phyloP scores from a whole-genome alignment of 2,797 vertebrate species.

The Sitta carolinensis region DNA sequence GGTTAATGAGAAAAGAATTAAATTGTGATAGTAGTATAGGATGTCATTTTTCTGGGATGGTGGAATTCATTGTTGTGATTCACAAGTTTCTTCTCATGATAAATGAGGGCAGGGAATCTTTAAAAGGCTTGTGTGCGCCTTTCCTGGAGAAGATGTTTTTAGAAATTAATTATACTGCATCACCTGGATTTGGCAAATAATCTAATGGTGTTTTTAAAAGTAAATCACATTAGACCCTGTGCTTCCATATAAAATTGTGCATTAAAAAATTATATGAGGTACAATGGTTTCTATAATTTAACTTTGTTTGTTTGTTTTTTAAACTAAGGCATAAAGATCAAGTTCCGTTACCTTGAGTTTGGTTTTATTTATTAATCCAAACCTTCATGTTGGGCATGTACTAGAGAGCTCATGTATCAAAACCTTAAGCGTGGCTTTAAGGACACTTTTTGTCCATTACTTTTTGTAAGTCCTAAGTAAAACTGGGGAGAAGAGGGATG shows the following conservation, averaged over 20 bases:
- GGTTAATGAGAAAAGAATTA: slow-evolving; percentile 44
- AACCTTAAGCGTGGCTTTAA: neutral
- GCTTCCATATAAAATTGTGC: neutral
- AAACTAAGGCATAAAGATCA: neutral
- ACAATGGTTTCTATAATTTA: neutral
- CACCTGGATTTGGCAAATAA: slow-evolving; percentile 26
- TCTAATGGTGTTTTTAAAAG: slow-evolving; percentile 49
- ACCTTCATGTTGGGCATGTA: neutral
- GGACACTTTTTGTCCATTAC: neutral
- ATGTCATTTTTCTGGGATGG: slow-evolving; percentile 17
- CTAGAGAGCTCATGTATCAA: neutral
- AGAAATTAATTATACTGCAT: neutral
- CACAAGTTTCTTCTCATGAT: neutral
- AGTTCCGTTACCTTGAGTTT: neutral
- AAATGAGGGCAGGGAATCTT: neutral
- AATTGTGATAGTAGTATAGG: slow-evolving; percentile 34
- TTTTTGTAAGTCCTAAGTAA: neutral
- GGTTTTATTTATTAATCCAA: neutral
- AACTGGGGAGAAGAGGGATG: neutral
- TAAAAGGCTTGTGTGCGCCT: slow-evolving; percentile 11
- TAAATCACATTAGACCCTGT: neutral
- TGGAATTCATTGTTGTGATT: slow-evolving; percentile 11
- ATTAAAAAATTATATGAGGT: neutral
- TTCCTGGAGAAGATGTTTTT: slow-evolving; percentile 8
- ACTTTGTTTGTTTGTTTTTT: neutral